Evolutionary conservation across 1,140 invertebrate species (phyloP), one percentile per base, ranked within the genome.

Genomic region (Trachelipus rathkii): DNA sequence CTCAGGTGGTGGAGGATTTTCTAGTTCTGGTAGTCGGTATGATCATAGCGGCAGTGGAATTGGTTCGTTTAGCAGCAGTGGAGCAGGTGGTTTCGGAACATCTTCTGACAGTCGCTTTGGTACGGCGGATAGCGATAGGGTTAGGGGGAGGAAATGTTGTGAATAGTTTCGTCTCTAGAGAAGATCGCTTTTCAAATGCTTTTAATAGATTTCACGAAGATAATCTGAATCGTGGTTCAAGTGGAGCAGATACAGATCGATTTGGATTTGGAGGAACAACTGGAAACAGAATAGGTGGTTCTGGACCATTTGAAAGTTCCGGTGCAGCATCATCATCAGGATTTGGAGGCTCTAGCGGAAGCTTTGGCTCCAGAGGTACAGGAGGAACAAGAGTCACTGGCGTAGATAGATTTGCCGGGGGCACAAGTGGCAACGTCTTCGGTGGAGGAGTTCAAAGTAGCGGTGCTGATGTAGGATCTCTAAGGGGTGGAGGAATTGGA

Each of bases 1-100:
- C 72, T 19, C 72, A 73, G 23, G 19, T 44, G 13, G 13, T 74
- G 53, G 50, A 74, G 53, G 73, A 74, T n/a, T 53, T 53, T 68
- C 53, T 74, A 10, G 60, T 19, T 68, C 53, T 74, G n/a, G 60
- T 19, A 60, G 66, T 15, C n/a, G 43, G 66, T 21, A 23, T 13
- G 66, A 21, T 21, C 1, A 15, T 13, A 66, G 66, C 50, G 21
- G 11, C 50, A 13, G 44, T 8, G 66, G 21, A 15, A 24, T 60
- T 44, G 50, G 53, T 11, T 33, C 50, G 33, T 60, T 13, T 21
- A 74, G n/a, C 60, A 44, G 53, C 44, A 53, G 53, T 21, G 44
- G 13, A 24, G 19, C 23, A 10, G 73, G 66, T 44, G 60, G 73
- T 33, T 74, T 68, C 13, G 50, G 50, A 60, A 60, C 11, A 2